Evolutionary conservation across 2,113 vertebrate species (phyloP).

Genomic region (Neoarius graeffei): DNA sequence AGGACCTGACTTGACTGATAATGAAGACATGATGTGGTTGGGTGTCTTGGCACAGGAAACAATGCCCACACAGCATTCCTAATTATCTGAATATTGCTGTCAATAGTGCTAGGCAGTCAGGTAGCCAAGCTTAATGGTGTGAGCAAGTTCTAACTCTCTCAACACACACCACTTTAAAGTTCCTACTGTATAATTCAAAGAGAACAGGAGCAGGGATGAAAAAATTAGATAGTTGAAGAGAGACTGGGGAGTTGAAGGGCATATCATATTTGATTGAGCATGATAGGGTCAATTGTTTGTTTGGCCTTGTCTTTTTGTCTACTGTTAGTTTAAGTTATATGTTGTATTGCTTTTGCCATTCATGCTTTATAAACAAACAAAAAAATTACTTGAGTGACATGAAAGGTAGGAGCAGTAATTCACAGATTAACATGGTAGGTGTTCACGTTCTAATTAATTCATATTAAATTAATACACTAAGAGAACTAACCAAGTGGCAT

Average conservation of each 20-base stretch:
- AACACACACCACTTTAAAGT: neutral
- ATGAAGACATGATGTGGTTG: constrained; percentile 50
- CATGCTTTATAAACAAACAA: constrained; percentile 32
- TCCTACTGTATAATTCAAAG: constrained; percentile 30
- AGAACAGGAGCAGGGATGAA: constrained; percentile 5
- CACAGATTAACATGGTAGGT: neutral
- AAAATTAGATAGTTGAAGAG: constrained; percentile 14
- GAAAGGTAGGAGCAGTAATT: neutral
- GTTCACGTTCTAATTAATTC: constrained; percentile 13
- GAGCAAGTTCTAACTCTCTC: neutral
- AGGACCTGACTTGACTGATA: constrained; percentile 54
- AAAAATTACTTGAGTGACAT: constrained; percentile 3
- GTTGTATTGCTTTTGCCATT: neutral
- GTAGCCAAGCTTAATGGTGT: constrained; percentile 42
- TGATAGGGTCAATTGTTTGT: constrained; percentile 25
- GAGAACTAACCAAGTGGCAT: neutral
- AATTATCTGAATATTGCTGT: constrained; percentile 53
- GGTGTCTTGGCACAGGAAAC: constrained; percentile 27
- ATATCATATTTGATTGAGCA: constrained; percentile 16
- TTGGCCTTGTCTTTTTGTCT: constrained; percentile 26
- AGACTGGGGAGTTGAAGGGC: constrained; percentile 23
- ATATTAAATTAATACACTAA: constrained; percentile 11
- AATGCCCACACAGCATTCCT: constrained; percentile 35
- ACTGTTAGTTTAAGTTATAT: neutral
- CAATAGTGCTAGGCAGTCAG: constrained; percentile 48